Evolutionary conservation across 2,888 invertebrate genomes (phyloP), one percentile per base, ranked within the genome.

Genomic region (Watsonalla binaria): DNA sequence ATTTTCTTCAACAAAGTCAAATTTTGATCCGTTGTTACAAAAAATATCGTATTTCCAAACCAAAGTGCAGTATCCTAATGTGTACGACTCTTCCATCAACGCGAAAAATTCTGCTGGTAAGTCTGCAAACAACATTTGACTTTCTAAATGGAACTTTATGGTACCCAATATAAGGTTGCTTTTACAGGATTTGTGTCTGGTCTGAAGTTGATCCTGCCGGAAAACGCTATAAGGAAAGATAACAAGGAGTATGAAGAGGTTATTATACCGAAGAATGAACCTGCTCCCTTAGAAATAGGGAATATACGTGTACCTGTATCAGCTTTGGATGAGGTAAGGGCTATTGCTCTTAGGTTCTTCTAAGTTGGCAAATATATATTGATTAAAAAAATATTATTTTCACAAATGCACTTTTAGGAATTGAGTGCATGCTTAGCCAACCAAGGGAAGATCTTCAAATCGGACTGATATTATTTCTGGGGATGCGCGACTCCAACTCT

Each of bases 231-330:
- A 11, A 93, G 96, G 56, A 93, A 93, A 49, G 94, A 96, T 66
- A 93, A 90, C 37, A 93, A 94, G 57, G 92, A 94, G 59, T 97
- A 94, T 75, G 98, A 98, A 79, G 97, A 98, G 84, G 95, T 99
- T 0, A 92, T 92, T 52, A 95, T 98, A 72, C 97, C 97, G 0
- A 93, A 95, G 46, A 93, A 93, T 52, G 92, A 92, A 50, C 83
- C 91, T 0, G 86, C 92, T 0, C 92, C 93, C 0, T 75, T 94
- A 0, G 82, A 91, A 54, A 87, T 95, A 35, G 94, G 94, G 15
- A 93, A 94, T 68, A 87, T 93, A 67, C 91, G 93, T 52, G 91
- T 96, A 0, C 86, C 92, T 39, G 91, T 95, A 60, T 84, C 92
- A 0, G 85, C 92, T 33, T 81, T 95, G 65, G 95, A 95, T 76